Evolutionary conservation across 2,113 vertebrate species (phyloP).

Genomic region (Scalopus aquaticus): DNA sequence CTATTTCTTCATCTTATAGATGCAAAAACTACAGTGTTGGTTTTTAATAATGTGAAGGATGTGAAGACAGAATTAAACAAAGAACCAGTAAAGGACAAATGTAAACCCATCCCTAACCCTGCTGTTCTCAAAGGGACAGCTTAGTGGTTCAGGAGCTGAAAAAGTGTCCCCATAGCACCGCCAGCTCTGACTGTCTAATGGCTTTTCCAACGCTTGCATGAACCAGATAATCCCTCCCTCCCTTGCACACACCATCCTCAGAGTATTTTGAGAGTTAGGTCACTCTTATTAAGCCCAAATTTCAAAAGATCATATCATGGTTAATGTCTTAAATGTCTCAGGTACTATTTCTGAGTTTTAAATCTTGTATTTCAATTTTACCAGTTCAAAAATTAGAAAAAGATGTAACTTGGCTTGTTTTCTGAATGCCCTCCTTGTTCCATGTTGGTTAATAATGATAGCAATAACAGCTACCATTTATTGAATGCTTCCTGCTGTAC

Average conservation of each 20-base stretch:
- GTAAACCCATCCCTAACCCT: neutral
- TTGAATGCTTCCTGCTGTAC: neutral
- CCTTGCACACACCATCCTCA: neutral
- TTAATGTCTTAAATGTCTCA: constrained; percentile 1
- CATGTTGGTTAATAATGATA: neutral
- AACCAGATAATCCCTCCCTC: neutral
- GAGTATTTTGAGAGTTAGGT: neutral
- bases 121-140: neutral
- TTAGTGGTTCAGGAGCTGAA: neutral
- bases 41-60: neutral
- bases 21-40: constrained; percentile 13
- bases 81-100: neutral
- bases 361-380: neutral
- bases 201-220: neutral
- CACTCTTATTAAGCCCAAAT: neutral
- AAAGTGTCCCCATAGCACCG: neutral
- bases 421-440: neutral
- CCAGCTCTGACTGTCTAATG: neutral
- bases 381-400: neutral
- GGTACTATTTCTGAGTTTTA: neutral
- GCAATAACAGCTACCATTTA: neutral
- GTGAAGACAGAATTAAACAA: constrained; percentile 27
- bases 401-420: neutral
- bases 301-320: neutral
- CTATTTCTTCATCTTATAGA: neutral